A percentile compares a stretch with the other conserved stretches of the same genome.
These are phyloP conservation scores for Tachyglossus aculeatus DNA, from an alignment of 2,797 vertebrate genomes.

Conservation along the genomic window DNA sequence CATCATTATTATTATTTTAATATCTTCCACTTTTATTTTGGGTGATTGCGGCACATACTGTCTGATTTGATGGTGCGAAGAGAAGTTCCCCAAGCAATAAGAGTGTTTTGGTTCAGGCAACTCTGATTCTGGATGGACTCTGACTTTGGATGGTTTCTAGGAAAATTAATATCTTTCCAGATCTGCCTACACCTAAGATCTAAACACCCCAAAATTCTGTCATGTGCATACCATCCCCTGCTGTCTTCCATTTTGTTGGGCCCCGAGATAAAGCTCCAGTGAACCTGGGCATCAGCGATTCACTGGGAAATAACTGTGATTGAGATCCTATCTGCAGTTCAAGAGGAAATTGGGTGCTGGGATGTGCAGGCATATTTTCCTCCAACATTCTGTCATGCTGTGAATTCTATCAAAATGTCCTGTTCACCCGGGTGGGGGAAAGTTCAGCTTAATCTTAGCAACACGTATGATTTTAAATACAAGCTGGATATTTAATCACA, in stretches of 20 bases:
- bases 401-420: constrained; percentile 41
- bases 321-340: not conserved
- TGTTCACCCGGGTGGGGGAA: constrained; percentile 1
- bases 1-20: too few relatives aligned
- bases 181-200: not conserved
- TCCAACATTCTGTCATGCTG: not conserved
- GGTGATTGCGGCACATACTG: too few relatives aligned
- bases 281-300: not conserved
- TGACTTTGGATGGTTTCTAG: not conserved
- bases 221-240: not conserved
- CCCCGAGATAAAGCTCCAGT: not conserved
- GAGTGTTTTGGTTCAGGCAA: rapidly evolving
- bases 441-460: constrained; percentile 13
- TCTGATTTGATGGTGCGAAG: not conserved
- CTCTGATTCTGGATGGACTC: not conserved
- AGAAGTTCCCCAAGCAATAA: not conserved
- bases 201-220: not conserved
- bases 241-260: not conserved
- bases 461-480: constrained; percentile 13
- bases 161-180: not conserved
- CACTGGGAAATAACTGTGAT: not conserved
- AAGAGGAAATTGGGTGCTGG: not conserved
- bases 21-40: too few relatives aligned
- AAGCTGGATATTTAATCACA: constrained; percentile 8
- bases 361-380: not conserved